phyloP scores from a whole-genome alignment of 64 coral and sea anemone species.

The Trachythela sp. region DNA sequence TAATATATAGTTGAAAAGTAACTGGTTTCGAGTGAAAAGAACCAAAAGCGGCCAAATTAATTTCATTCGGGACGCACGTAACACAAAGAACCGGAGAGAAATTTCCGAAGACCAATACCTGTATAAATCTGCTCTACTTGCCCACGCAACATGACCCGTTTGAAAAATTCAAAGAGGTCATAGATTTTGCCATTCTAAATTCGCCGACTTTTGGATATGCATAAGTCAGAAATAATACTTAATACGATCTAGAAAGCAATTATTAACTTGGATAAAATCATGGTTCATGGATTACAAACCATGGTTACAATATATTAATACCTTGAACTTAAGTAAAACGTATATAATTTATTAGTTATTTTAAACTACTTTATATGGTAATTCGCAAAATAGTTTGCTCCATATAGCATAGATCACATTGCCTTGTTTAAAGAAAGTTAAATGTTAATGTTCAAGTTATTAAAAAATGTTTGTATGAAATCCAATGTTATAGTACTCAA shows the following conservation, averaged over 20 bases:
- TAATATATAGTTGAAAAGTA: too few species aligned
- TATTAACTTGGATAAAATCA: background rate
- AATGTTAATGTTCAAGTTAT: background rate
- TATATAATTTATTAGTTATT: too few species aligned
- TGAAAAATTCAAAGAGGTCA: background rate
- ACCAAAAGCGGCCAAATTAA: too few species aligned
- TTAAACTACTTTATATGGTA: too few species aligned
- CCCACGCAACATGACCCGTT: background rate
- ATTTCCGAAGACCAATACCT: background rate
- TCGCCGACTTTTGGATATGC: background rate
- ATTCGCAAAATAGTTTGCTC: too few species aligned
- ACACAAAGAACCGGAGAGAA: background rate
- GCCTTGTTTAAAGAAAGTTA: background rate
- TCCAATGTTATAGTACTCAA: background rate
- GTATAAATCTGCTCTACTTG: background rate
- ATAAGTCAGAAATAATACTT: too few species aligned
- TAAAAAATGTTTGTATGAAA: background rate
- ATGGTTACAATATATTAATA: background rate
- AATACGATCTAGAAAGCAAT: background rate
- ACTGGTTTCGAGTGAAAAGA: too few species aligned
- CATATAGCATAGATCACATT: too few species aligned
- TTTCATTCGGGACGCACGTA: too few species aligned
- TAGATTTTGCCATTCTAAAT: background rate
- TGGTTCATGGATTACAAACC: background rate
- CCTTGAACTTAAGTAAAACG: too few species aligned